Percentiles rank a stretch among this genome's conserved stretches.
phyloP scores from a whole-genome alignment of 1,140 invertebrate species.

The Cepaea nemoralis region DNA sequence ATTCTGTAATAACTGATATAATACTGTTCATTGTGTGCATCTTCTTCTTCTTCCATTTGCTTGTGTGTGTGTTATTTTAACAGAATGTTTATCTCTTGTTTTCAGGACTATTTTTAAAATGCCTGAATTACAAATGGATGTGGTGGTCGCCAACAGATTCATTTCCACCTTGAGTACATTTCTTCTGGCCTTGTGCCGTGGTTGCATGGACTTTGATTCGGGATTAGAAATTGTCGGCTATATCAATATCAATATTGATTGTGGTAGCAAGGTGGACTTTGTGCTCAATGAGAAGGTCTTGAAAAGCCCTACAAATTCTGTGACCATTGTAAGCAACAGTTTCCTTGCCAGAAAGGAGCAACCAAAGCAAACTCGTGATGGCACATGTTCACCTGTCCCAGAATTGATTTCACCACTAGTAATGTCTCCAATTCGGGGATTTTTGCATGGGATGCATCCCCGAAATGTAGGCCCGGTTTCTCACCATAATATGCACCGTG shows the following conservation, averaged over 20 bases:
- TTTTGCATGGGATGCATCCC: not conserved
- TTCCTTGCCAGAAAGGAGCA: slow-evolving; percentile 44
- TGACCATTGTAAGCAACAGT: slow-evolving; percentile 47
- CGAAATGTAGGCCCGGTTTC: slow-evolving; percentile 1
- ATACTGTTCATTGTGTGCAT: too few species aligned
- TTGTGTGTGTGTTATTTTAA: too few species aligned
- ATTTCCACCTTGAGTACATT: slow-evolving; percentile 42
- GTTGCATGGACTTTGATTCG: slow-evolving; percentile 44
- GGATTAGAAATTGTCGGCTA: slow-evolving; percentile 45
- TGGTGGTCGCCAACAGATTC: slow-evolving; percentile 36
- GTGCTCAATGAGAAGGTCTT: slow-evolving; percentile 46
- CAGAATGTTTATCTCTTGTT: not conserved
- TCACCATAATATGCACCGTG: slow-evolving; percentile 20
- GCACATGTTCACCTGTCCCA: slow-evolving; percentile 11
- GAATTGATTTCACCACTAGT: not conserved
- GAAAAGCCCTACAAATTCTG: slow-evolving; percentile 41
- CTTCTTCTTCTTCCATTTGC: too few species aligned
- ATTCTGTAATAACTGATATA: too few species aligned
- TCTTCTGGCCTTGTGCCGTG: slow-evolving; percentile 44
- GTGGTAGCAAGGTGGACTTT: slow-evolving; percentile 41
- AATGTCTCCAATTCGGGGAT: not conserved
- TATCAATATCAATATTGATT: slow-evolving; percentile 43
- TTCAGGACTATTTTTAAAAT: slow-evolving; percentile 6
- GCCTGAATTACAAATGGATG: slow-evolving; percentile 37
- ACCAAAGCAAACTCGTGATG: not conserved